Evolutionary conservation across 1,140 invertebrate genomes (phyloP).

Genomic region (Drosophila albomicans): DNA sequence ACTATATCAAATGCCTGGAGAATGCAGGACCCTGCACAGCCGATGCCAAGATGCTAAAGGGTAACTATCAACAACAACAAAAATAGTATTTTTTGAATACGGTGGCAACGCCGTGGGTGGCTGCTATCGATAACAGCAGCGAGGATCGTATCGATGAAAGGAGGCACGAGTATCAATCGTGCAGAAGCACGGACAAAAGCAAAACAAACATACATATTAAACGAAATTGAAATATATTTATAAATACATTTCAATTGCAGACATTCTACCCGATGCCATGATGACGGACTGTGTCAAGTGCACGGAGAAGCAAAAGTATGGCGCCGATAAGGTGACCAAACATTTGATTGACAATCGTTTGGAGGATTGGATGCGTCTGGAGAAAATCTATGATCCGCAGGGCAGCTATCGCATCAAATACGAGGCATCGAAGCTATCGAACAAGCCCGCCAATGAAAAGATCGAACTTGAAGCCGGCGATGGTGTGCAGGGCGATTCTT

Average conservation of each 20-base stretch:
- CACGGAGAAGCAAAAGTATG: conserved; percentile 86
- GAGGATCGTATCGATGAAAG: too few species aligned
- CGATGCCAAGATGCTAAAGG: conserved; percentile 89
- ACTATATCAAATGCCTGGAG: conserved; percentile 89
- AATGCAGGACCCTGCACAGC: conserved; percentile 88
- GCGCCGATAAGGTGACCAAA: conserved; percentile 86
- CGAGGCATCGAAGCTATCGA: conserved; percentile 50
- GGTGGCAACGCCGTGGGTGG: too few species aligned
- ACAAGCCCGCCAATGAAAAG: neutral
- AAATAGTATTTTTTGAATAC: too few species aligned
- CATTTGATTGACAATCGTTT: conserved; percentile 86
- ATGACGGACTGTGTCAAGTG: conserved; percentile 88
- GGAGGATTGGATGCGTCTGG: conserved; percentile 86
- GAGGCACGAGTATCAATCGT: too few species aligned
- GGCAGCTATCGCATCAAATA: conserved; percentile 85
- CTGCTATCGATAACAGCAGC: too few species aligned
- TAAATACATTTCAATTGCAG: conserved; percentile 46
- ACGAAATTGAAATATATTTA: too few species aligned
- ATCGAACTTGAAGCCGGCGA: neutral
- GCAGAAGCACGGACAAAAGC: too few species aligned
- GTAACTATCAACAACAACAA: conserved; percentile 10
- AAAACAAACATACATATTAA: too few species aligned
- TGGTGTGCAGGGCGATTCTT: neutral
- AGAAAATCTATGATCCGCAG: conserved; percentile 87
- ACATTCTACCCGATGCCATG: conserved; percentile 88